Percentiles rank a stretch among this genome's conserved stretches.
phyloP scores from a whole-genome alignment of 2,888 invertebrate species.

The Noctuana brunneofusca region DNA sequence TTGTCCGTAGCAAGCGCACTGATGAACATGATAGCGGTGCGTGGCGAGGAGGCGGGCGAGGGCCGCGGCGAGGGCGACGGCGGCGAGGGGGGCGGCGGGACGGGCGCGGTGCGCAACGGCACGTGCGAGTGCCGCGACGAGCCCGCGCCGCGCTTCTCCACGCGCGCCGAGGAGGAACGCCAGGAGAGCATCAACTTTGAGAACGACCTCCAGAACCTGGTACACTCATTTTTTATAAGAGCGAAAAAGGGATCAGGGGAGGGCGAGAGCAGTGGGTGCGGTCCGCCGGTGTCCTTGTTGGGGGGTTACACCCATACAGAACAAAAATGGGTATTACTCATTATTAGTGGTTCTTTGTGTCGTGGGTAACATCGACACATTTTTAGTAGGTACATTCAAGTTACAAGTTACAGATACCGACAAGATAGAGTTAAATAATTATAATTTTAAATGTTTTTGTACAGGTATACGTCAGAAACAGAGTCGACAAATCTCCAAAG shows the following conservation, averaged over 20 bases:
- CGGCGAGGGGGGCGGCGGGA: slow-evolving; percentile 36
- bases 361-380: no score
- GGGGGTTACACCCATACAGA: no score
- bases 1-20: slow-evolving; percentile 57
- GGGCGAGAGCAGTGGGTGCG: no score
- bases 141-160: slow-evolving; percentile 57
- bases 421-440: no score
- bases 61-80: slow-evolving; percentile 52
- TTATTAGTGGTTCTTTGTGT: no score
- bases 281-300: no score
- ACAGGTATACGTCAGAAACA: slow-evolving; percentile 65
- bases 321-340: no score
- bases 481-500: slow-evolving; percentile 43
- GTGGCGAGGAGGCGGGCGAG: slow-evolving; percentile 60
- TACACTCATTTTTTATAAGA: no score
- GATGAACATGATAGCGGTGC: slow-evolving; percentile 63
- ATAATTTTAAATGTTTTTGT: no score
- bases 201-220: slow-evolving; percentile 90
- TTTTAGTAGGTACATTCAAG: no score
- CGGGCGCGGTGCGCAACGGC: slow-evolving; percentile 48
- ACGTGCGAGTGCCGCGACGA: slow-evolving; percentile 60
- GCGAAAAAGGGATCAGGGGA: no score
- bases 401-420: no score
- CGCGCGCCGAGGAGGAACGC: slow-evolving; percentile 74
- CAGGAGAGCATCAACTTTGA: slow-evolving; percentile 88